These are phyloP conservation scores for Synergus itoensis DNA, from an alignment of 2,888 invertebrate species.

Conservation along the genomic window DNA sequence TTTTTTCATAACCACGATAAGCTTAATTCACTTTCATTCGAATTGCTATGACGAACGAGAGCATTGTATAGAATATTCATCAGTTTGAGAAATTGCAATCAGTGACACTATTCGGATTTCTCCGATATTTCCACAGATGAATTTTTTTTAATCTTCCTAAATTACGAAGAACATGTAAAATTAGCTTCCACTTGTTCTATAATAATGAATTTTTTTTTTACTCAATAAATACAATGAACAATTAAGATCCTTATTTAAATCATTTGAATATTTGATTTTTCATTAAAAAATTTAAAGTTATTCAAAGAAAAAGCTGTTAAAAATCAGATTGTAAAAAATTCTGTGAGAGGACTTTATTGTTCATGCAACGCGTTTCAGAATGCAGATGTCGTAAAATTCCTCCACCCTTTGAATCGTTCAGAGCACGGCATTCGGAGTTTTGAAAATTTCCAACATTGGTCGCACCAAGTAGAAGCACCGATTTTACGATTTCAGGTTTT, in stretches of 20 bases:
- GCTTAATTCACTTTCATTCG: neutral
- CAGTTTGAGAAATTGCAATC: slow-evolving; percentile 8
- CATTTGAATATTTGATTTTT: neutral
- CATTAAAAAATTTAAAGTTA: neutral
- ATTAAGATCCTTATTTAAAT: too few relatives aligned
- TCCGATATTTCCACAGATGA: neutral
- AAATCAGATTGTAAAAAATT: neutral
- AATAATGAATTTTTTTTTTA: too few relatives aligned
- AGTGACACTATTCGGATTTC: neutral
- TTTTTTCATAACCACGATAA: neutral
- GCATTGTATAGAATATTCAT: slow-evolving; percentile 12
- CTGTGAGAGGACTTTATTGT: neutral
- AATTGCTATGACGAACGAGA: neutral
- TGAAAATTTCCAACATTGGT: neutral
- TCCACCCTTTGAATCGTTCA: slow-evolving; percentile 1
- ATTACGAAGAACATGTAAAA: neutral
- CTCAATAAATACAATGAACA: too few relatives aligned
- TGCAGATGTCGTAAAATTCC: slow-evolving; percentile 5
- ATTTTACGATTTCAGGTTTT: slow-evolving; percentile 25
- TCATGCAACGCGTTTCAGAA: slow-evolving; percentile 19
- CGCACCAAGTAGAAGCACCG: slow-evolving; percentile 30
- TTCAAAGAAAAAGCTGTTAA: neutral
- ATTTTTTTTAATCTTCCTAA: neutral
- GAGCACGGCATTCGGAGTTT: slow-evolving; percentile 29
- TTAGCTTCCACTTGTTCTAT: too few relatives aligned